A percentile compares a stretch with the other conserved stretches of the same genome.
These are phyloP conservation scores for Aphelinus atriplicis DNA, from an alignment of 1,140 invertebrate species.

Conservation along the genomic window DNA sequence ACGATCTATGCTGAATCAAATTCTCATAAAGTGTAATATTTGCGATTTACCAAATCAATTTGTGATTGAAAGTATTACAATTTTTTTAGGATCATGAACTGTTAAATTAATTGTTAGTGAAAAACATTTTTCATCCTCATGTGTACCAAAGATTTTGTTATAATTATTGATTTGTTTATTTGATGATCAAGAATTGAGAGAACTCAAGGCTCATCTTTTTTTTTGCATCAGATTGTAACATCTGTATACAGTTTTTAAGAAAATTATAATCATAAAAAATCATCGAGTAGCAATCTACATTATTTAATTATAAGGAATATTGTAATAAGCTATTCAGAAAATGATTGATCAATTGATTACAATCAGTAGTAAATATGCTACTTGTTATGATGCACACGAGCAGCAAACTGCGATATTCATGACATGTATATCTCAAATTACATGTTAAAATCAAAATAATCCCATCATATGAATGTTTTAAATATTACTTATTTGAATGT, in stretches of 20 bases:
- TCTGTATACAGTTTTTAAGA: slow-evolving; percentile 31
- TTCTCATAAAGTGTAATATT: slow-evolving; percentile 10
- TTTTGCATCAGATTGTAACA: slow-evolving; percentile 1
- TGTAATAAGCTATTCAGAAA: slow-evolving; percentile 31
- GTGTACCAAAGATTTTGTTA: too few relatives aligned
- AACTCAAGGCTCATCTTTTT: too few relatives aligned
- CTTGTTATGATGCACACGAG: background rate
- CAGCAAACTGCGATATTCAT: slow-evolving; percentile 11
- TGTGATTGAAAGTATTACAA: slow-evolving; percentile 9
- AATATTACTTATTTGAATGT: background rate
- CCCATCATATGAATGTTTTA: slow-evolving; percentile 12
- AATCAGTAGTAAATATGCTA: slow-evolving; percentile 34
- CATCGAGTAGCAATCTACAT: slow-evolving; percentile 20
- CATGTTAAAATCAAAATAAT: slow-evolving; percentile 20
- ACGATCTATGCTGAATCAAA: slow-evolving; percentile 5
- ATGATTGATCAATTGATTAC: slow-evolving; percentile 27
- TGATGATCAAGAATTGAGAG: too few relatives aligned
- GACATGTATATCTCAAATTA: slow-evolving; percentile 11
- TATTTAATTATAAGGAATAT: slow-evolving; percentile 15
- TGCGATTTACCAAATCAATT: slow-evolving; percentile 32
- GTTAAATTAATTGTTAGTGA: slow-evolving; percentile 15
- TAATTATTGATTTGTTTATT: too few relatives aligned
- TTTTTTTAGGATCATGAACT: slow-evolving; percentile 17
- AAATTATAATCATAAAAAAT: slow-evolving; percentile 26
- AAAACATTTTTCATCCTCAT: too few relatives aligned